phyloP scores from a whole-genome alignment of 2,888 invertebrate species.

The Zeuzera pyrina region DNA sequence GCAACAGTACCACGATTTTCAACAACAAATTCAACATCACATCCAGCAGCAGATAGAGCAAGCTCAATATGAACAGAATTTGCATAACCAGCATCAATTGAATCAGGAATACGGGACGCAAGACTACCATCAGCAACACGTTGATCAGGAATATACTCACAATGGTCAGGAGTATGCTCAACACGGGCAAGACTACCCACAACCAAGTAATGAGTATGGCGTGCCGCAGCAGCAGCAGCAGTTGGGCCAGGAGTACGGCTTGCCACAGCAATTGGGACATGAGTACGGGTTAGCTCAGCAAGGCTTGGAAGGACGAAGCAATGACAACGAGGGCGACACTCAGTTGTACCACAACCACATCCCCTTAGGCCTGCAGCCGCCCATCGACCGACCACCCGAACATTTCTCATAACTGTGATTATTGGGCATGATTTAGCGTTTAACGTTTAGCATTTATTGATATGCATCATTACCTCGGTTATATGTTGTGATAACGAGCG shows the following conservation, averaged over 20 bases:
- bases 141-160: constrained; percentile 20
- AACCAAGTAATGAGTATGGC: constrained; percentile 16
- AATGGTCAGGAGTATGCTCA: constrained; percentile 21
- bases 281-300: constrained; percentile 51
- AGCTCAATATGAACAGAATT: constrained; percentile 33
- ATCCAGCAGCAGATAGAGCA: constrained; percentile 57
- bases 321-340: constrained; percentile 24
- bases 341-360: constrained; percentile 59
- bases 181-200: constrained; percentile 18
- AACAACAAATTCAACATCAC: constrained; percentile 50
- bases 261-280: constrained; percentile 17
- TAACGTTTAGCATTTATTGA: no score
- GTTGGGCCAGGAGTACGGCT: constrained; percentile 19
- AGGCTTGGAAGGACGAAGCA: constrained; percentile 47
- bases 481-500: no score
- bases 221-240: constrained; percentile 26
- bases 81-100: constrained; percentile 20
- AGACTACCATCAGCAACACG: constrained; percentile 29
- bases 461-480: no score
- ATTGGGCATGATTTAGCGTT: no score
- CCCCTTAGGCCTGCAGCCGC: constrained; percentile 56
- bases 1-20: constrained; percentile 41
- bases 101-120: constrained; percentile 24
- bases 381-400: constrained; percentile 57
- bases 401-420: constrained; percentile 52